Evolutionary conservation across 1,140 invertebrate species (phyloP).

Genomic region (Luehdorfia chinensis): DNA sequence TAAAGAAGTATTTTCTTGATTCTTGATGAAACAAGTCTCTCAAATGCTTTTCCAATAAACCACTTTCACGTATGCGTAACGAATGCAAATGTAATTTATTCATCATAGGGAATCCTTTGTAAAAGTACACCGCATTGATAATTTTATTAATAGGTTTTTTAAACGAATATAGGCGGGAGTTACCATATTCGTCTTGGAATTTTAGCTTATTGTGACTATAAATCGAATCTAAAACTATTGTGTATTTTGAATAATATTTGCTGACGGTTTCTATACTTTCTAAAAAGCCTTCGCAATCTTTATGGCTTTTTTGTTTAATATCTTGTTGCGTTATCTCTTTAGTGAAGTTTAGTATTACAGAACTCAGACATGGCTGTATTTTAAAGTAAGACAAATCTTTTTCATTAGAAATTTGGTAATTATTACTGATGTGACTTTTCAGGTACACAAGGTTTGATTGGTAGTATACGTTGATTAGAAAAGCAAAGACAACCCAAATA

Average conservation of each 20-base stretch:
- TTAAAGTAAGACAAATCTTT: conserved; percentile 11
- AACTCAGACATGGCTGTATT: not conserved
- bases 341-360: not conserved
- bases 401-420: conserved; percentile 23
- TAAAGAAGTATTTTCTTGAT: not conserved
- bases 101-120: conserved; percentile 9
- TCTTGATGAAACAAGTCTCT: conserved; percentile 9
- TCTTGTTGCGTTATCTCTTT: not conserved
- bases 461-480: conserved; percentile 23
- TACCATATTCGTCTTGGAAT: conserved; percentile 21
- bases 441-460: conserved; percentile 25
- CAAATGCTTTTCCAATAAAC: conserved; percentile 3
- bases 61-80: conserved; percentile 6
- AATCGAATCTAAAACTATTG: conserved; percentile 17
- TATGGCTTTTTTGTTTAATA: not conserved
- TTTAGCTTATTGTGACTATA: conserved; percentile 21
- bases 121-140: conserved; percentile 18
- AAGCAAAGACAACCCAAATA: conserved; percentile 27
- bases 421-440: conserved; percentile 14
- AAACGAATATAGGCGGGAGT: conserved; percentile 19
- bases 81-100: not conserved
- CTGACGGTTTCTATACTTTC: conserved; percentile 21
- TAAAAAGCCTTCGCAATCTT: conserved; percentile 16
- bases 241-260: conserved; percentile 18
- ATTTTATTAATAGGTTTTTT: conserved; percentile 22